These are phyloP conservation scores for Charaxes varanes DNA, from an alignment of 1,140 invertebrate species.

Conservation along the genomic window DNA sequence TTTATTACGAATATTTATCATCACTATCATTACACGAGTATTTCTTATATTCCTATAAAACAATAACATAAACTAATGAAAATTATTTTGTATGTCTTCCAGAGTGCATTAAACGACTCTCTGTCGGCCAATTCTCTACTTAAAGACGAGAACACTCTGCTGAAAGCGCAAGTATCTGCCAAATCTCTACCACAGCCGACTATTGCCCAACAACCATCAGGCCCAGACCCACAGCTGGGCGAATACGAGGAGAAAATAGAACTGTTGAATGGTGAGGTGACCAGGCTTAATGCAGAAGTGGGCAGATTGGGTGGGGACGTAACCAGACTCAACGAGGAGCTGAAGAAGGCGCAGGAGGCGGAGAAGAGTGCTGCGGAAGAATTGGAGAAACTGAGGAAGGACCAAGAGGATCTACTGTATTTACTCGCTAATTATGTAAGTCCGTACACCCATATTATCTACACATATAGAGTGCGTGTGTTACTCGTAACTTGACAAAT, in stretches of 20 bases:
- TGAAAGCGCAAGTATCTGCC: slow-evolving; percentile 83
- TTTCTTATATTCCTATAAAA: too few species aligned
- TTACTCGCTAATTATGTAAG: slow-evolving; percentile 83
- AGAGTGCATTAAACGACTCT: slow-evolving; percentile 83
- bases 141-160: slow-evolving; percentile 90
- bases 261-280: slow-evolving; percentile 5
- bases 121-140: slow-evolving; percentile 83
- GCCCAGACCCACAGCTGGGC: slow-evolving; percentile 14
- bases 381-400: slow-evolving; percentile 84
- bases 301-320: slow-evolving; percentile 23
- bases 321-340: slow-evolving; percentile 17
- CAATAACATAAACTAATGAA: too few species aligned
- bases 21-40: too few species aligned
- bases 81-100: too few species aligned
- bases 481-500: too few species aligned
- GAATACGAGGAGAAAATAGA: slow-evolving; percentile 31
- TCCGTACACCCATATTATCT: too few species aligned
- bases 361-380: slow-evolving; percentile 50
- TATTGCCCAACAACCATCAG: neutral
- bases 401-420: slow-evolving; percentile 93
- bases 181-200: slow-evolving; percentile 11
- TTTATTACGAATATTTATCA: too few species aligned
- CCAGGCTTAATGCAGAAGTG: slow-evolving; percentile 15
- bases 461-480: too few species aligned
- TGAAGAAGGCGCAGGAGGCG: slow-evolving; percentile 24